Evolutionary conservation across 2,113 vertebrate genomes (phyloP), one percentile per base, ranked within the genome.

Genomic region (Prietella phreatophila): DNA sequence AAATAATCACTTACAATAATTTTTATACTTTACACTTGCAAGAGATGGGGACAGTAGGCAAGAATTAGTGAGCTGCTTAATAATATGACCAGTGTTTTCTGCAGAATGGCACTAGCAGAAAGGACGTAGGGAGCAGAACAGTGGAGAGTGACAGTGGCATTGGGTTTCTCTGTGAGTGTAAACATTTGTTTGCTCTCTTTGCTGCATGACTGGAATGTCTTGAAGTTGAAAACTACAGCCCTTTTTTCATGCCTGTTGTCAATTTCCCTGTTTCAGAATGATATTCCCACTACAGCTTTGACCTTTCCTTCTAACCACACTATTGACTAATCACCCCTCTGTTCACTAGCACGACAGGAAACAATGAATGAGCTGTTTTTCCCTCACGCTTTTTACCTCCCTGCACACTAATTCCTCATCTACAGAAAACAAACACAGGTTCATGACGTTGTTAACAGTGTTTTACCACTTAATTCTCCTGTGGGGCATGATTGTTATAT

Each of bases 21-120:
- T 25, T 5, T 27, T 13, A 88, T 93, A 92, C 93, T 92, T 92
- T 91, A 81, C 63, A 60, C 83, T 58, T 61, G 14, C 93, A 94
- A 94, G 81, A 56, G 82, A 25, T 78, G 61, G 80, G 94, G 94
- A 95, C 94, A 92, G 61, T 91, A 91, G 90, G 91, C 82, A 92
- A 85, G 86, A 92, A 63, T 91, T 82, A 92, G 79, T 80, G 88
- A 89, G 94, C 93, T 84, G 69, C 83, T 93, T 88, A 83, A 94
- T 95, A 96, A 94, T 92, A 94, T 91, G 92, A 93, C 92, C 91
- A 92, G 93, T 94, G 92, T 93, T 0, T 76, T 94, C 88, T 93
- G 93, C 89, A 92, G 94, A 93, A 94, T 94, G 93, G 90, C 91
- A 94, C 90, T 83, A 91, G 90, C 90, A 91, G 89, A 91, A 88